Evolutionary conservation across 2,113 vertebrate genomes (phyloP).

Genomic region (Tympanuchus pallidicinctus): DNA sequence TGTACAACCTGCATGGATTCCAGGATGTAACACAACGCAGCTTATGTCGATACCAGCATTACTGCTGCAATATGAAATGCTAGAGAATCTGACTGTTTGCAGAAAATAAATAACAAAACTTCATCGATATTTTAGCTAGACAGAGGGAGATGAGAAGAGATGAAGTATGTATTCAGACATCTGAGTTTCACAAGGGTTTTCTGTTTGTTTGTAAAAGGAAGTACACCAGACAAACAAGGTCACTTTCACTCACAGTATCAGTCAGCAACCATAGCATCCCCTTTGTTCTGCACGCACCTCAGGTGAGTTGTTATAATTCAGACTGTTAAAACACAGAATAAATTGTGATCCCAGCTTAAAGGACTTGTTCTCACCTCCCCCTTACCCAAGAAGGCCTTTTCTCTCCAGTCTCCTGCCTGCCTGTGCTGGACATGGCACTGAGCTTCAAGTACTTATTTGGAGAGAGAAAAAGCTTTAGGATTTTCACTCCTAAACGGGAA

Average conservation of each 20-base stretch:
- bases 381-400: not conserved
- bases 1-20: not conserved
- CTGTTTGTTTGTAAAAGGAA: not conserved
- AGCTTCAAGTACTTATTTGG: not conserved
- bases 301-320: not conserved
- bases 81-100: not conserved
- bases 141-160: not conserved
- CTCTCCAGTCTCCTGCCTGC: not conserved
- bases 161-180: not conserved
- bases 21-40: not conserved
- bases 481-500: not conserved
- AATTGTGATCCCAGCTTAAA: not conserved
- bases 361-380: not conserved
- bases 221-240: not conserved
- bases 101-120: not conserved
- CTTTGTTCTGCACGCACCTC: not conserved
- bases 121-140: not conserved
- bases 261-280: not conserved
- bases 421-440: not conserved
- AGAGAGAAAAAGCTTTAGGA: not conserved
- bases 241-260: not conserved
- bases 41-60: not conserved
- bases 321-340: not conserved
- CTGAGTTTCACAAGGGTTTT: not conserved
- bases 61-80: not conserved